Evolutionary conservation across 1,140 invertebrate species (phyloP).

Genomic region (Drosophila melanogaster): Release_6_plus_ISO1_MT NT_037436.4:16200001-16200500

Average conservation of each 20-base stretch:
- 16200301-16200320: neutral
- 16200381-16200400: neutral
- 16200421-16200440: conserved; percentile 58
- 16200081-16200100: too few species aligned
- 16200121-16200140: neutral
- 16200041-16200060: neutral
- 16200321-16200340: conserved; percentile 3
- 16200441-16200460: conserved; percentile 5
- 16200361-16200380: conserved; percentile 24
- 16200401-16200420: conserved; percentile 48
- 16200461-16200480: conserved; percentile 9
- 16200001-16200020: too few species aligned
- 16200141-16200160: neutral
- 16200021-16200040: too few species aligned
- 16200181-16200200: neutral
- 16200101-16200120: neutral
- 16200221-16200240: neutral
- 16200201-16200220: neutral
- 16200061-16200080: neutral
- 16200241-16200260: neutral
- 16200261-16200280: conserved; percentile 1
- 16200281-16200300: neutral
- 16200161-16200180: neutral
- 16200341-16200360: conserved; percentile 47
- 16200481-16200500: conserved; percentile 9